Percentiles rank a stretch among this genome's conserved stretches.
phyloP scores from a whole-genome alignment of 2,888 invertebrate species.

The Elmis aenea region DNA sequence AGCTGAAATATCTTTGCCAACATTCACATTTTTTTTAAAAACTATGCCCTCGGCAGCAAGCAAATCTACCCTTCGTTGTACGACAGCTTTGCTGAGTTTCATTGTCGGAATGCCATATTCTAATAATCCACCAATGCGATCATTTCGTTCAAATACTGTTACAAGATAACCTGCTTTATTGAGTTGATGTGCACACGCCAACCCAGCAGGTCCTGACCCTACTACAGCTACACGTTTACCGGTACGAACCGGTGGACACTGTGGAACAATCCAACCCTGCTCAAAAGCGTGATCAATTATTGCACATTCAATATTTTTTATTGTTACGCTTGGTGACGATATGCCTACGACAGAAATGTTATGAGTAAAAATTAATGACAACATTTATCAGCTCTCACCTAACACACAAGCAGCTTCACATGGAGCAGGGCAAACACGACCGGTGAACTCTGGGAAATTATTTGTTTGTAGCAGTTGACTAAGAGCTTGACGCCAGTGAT shows the following conservation, averaged over 20 bases:
- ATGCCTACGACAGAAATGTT: conserved; percentile 51
- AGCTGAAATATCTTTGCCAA: conserved; percentile 86
- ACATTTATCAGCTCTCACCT: conserved; percentile 43
- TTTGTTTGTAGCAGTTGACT: conserved; percentile 93
- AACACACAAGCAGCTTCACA: conserved; percentile 98
- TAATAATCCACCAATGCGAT: conserved; percentile 88
- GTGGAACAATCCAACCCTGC: conserved; percentile 87
- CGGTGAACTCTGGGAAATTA: conserved; percentile 81
- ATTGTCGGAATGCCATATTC: conserved; percentile 99
- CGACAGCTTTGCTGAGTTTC: conserved; percentile 94
- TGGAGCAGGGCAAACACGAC: conserved; percentile 88
- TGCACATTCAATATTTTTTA: conserved; percentile 98
- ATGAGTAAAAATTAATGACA: neutral
- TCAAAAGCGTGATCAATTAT: conserved; percentile 98
- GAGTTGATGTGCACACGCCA: conserved; percentile 94
- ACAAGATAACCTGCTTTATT: conserved; percentile 97
- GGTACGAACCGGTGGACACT: conserved; percentile 43
- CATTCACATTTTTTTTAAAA: conserved; percentile 85
- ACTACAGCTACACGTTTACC: conserved; percentile 69
- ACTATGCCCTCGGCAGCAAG: conserved; percentile 78
- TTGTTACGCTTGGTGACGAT: conserved; percentile 94
- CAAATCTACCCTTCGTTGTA: conserved; percentile 81
- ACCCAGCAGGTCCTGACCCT: conserved; percentile 90
- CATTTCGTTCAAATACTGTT: conserved; percentile 95
- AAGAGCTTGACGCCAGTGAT: conserved; percentile 91